Conservation (phyloP, 2,888 invertebrate species). For the Yponomeuta cagnagella region DNA sequence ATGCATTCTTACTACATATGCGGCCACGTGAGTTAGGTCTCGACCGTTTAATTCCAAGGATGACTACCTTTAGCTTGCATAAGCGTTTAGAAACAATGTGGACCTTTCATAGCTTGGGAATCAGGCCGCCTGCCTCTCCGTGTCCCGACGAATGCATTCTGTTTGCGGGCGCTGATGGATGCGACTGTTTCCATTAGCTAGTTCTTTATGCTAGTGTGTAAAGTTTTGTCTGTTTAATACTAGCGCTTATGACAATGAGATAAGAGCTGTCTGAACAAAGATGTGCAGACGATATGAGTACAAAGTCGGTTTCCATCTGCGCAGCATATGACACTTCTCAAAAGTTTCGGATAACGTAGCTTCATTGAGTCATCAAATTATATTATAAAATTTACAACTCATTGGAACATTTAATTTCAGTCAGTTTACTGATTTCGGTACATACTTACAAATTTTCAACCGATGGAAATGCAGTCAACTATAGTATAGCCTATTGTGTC, state of each 20-base stretch:
- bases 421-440: no score
- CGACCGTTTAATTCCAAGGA: not conserved
- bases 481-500: not conserved
- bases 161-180: not conserved
- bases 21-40: not conserved
- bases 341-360: no score
- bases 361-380: no score
- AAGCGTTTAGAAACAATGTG: slow-evolving; percentile 3
- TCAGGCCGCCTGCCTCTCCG: not conserved
- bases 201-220: not conserved
- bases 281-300: no score
- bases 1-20: no score
- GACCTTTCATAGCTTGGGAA: slow-evolving; percentile 11
- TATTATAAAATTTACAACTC: no score
- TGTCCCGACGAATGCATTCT: not conserved
- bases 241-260: not conserved
- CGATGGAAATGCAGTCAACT: no score
- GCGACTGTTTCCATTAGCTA: not conserved
- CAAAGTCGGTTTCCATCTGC: no score
- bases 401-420: no score
- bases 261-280: not conserved
- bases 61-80: not conserved
- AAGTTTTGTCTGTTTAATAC: not conserved
- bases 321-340: no score
- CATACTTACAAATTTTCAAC: no score